Base-by-base conservation (phyloP, 2,888 invertebrate species). In the Sarcophaga variegata region DNA sequence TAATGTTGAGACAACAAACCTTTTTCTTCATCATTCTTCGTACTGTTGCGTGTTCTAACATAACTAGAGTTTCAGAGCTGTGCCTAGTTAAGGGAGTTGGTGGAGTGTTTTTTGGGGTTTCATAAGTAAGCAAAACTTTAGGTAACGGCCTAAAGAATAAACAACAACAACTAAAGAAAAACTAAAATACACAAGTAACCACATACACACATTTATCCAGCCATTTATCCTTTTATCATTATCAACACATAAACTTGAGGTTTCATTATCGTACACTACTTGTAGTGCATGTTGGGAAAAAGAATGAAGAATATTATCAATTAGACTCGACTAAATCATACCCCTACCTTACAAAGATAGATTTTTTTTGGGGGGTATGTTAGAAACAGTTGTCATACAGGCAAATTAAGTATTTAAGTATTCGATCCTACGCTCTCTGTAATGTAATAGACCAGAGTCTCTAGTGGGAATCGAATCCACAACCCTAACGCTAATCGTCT, bases 51-150 rank as follows among this genome's bases (percentile, higher is more conserved):
- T 37, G 37, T 37, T 37, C 37, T 8, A 37, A 37, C 37, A 2
- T 10, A 8, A 37, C 8, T 2, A 37, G 37, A 8, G 0, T 2
- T 2, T 10, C 37, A 37, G 37, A 37, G 37, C 54, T 54, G 37
- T 8, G 27, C 12, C 2, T 22, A 14, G 12, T 54, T 22, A 67
- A 47, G 6, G 1, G 14, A 45, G 10, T 37, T 45, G n/a, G 12
- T 12, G 45, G 72, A 74, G 25, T 72, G 5, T 25, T 22, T 67
- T 37, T 37, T 37, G 8, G 74, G 74, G 11, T 6, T 62, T 60
- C 17, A 27, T n/a, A 45, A 74, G 47, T 74, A 62, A 74, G 74
- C 14, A 60, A 74, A 74, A 74, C 25, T 81, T 74, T 80, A 54
- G 14, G n/a, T 45, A 49, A 25, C 10, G 64, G 64, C 12, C 5